Base-by-base conservation (phyloP, 1,140 invertebrate species). In the Drosophila orosa region DNA sequence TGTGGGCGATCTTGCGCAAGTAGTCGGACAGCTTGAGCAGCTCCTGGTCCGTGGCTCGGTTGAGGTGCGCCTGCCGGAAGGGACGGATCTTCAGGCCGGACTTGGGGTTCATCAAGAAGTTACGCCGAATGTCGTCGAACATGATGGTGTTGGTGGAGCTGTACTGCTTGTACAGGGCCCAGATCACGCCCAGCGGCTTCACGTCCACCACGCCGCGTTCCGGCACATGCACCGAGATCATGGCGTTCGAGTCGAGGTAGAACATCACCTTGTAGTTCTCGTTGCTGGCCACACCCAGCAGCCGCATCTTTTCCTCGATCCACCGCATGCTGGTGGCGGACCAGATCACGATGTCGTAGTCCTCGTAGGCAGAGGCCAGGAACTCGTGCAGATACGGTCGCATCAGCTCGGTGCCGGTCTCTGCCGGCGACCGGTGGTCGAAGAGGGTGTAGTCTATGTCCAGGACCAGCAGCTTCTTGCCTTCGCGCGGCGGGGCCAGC, bases 401-500 rank as follows among this genome's bases (percentile, higher is more conserved):
- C 98, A 99, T 99, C 57, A 99, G 92, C 93, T 99, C 98, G 31
- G 74, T 68, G n/a, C 96, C 98, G 71, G 95, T 95, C 92, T 98
- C 97, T 7, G 97, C 98, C 12, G 95, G 94, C 27, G 98, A 99
- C 92, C 96, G 95, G 90, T 99, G 98, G 93, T 99, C 98, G 92
- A 98, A 99, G 12, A 99, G 92, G 9, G 98, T 99, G 85, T 99
- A 99, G 92, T 99, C 98, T 89, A 99, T 98, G 91, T 99, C 98
- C 29, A 99, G 92, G 1, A 99, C 98, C 4, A 99, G 93, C 10
- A 99, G 93, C 85, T 98, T 98, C 92, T 98, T 99, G 33, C 95
- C 95, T 9, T 94, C 94, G 40, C 98, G 93, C 9, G 97, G 95
- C 60, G 96, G 94, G 93, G 97, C 97, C 17, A 98, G 68, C 58